Evolutionary conservation across 2,888 invertebrate species (phyloP), one percentile per base, ranked within the genome.

Genomic region (Drosophila kambysellisi): DNA sequence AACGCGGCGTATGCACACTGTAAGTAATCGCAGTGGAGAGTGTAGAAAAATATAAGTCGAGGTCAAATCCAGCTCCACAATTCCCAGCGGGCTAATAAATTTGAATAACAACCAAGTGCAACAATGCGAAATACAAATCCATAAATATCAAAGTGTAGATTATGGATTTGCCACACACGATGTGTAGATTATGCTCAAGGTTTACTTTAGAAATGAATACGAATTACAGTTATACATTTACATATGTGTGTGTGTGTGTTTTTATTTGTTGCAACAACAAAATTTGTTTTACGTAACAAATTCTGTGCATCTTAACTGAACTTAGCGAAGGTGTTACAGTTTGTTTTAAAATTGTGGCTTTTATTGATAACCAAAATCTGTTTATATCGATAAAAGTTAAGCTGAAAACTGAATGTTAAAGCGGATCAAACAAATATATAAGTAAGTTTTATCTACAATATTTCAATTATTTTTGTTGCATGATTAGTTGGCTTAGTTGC

Each of bases 1-100:
- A 76, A 72, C 73, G 50, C 66, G 81, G 69, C 81, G 86, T 78
- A 80, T 83, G 77, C 78, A 70, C 74, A 82, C 75, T 83, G 62
- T 67, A 59, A 37, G 15, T 51, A 46, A 48, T 35, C 57, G 41
- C 41, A 37, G 43, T 25, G 41, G 43, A 29, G 50, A 63, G 46
- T 32, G 25, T 29, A 57, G 17, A 32, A 37, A 33, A 33, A 54
- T 58, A 35, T 32, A 62, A 60, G 63, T 66, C 70, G 78, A 78
- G 74, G 59, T 70, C 52, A 60, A 59, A 54, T 58, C 48, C 33
- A 56, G 59, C 20, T 30, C 11, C 32, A 15, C 20, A 32, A 25
- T 37, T 74, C 74, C 74, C 74, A 61, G 58, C 60, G 39, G 65
- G 43, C 64, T 58, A 30, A 75, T 75, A 75, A 75, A 75, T 75